These are phyloP conservation scores for Melanotus villosus DNA, from an alignment of 2,888 invertebrate species.

Conservation along the genomic window DNA sequence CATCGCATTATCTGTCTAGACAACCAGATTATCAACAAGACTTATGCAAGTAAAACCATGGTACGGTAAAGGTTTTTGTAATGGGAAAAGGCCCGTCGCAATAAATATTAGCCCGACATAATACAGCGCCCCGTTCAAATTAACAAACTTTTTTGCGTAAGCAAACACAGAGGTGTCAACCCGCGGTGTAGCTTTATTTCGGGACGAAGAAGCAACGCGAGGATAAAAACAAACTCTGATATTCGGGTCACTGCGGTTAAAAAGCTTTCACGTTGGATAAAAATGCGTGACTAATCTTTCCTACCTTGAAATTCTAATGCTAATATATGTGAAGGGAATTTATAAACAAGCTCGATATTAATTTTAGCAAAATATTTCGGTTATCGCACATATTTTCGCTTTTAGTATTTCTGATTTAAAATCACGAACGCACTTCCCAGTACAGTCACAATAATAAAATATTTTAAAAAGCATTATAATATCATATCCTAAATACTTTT, in stretches of 20 bases:
- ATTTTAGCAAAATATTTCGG: no score
- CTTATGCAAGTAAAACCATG: slow-evolving; percentile 17
- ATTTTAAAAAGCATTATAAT: no score
- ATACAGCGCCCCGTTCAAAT: slow-evolving; percentile 12
- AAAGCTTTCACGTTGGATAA: slow-evolving; percentile 28
- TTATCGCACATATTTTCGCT: no score
- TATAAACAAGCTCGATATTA: no score
- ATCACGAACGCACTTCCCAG: no score
- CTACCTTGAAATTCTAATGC: background rate
- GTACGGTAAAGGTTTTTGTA: background rate
- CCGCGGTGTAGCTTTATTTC: background rate
- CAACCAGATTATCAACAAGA: slow-evolving; percentile 5
- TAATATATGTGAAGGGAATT: background rate
- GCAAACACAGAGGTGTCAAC: slow-evolving; percentile 15
- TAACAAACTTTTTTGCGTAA: slow-evolving; percentile 19
- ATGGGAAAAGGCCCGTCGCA: background rate
- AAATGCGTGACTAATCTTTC: slow-evolving; percentile 19
- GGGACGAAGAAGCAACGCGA: slow-evolving; percentile 4
- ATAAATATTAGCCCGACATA: slow-evolving; percentile 16
- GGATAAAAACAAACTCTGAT: slow-evolving; percentile 26
- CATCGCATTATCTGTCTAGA: slow-evolving; percentile 4
- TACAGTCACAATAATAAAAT: no score
- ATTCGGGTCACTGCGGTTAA: slow-evolving; percentile 37
- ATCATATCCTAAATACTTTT: no score
- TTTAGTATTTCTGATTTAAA: no score